Base-by-base conservation (phyloP, 1,140 invertebrate species). In the Camponotus vicinus region DNA sequence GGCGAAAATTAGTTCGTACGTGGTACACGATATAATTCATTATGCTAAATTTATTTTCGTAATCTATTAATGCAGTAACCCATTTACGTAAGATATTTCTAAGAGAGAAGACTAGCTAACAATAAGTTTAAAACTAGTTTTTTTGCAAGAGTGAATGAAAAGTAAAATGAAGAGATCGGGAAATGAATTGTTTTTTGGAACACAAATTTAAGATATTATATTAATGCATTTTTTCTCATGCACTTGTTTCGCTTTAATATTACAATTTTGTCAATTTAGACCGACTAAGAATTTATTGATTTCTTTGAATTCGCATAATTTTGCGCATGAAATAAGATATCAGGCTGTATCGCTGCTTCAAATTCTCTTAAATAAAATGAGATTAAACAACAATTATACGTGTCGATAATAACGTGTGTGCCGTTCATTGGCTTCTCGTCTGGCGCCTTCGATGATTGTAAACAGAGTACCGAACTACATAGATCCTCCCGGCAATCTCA, bases 391-490 rank as follows among this genome's bases (percentile, higher is more conserved):
- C 80, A 69, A 84, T 76, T 84, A 76, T 61, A 52, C 71, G 71
- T 55, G 61, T 64, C 52, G 83, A 76, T 80, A 75, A 64, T 32
- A 21, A 42, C 18, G 49, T 42, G 49, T 42, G 42, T 63, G 73
- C 21, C 84, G 84, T 86, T 86, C 84, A 80, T 86, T 86, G 84
- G 84, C 84, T 86, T 86, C 76, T 40, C 34, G 45, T 40, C 45
- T 21, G 69, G 55, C 79, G 40, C 40, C 69, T 61, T 6, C 67
- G 21, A 45, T 42, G 49, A 40, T 80, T 45, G 84, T 86, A 86
- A 86, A 86, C 84, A 86, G 49, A 86, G 40, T 49, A 70, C 37
- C 76, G 64, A 69, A 67, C 84, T 79, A 86, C 84, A 61, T 80
- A 86, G 76, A 86, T 69, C 32, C 64, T 45, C 63, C 21, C 75